Evolutionary conservation across 2,888 invertebrate genomes (phyloP).

Genomic region (Noctuana brunneofusca): DNA sequence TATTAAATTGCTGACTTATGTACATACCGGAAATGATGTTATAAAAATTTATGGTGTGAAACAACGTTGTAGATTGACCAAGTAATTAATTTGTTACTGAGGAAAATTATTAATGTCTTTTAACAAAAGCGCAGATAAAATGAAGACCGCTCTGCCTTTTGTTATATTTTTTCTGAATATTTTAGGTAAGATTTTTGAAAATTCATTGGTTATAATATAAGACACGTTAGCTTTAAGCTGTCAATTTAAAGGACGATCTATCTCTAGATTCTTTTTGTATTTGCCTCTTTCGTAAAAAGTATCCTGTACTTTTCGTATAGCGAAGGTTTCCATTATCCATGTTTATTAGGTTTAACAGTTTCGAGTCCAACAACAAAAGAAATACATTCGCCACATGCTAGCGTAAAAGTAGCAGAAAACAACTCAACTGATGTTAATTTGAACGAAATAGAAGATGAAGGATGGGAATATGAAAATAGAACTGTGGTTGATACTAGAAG

Average conservation of each 20-base stretch:
- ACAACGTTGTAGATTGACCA: slow-evolving; percentile 48
- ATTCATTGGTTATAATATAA: too few relatives aligned
- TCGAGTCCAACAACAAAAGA: slow-evolving; percentile 25
- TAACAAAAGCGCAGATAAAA: slow-evolving; percentile 31
- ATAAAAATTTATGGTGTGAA: slow-evolving; percentile 48
- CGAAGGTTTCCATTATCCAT: neutral
- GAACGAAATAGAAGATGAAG: slow-evolving; percentile 59
- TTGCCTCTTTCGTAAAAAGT: too few relatives aligned
- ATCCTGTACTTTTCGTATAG: too few relatives aligned
- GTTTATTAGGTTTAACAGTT: neutral
- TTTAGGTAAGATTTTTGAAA: slow-evolving; percentile 37
- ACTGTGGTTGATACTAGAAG: slow-evolving; percentile 65
- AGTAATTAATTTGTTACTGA: slow-evolving; percentile 45
- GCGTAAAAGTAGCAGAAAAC: slow-evolving; percentile 12
- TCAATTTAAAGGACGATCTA: too few relatives aligned
- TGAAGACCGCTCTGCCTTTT: slow-evolving; percentile 27
- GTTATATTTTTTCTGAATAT: slow-evolving; percentile 9
- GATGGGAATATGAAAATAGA: slow-evolving; percentile 69
- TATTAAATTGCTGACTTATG: neutral
- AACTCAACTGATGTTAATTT: slow-evolving; percentile 32
- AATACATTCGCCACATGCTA: neutral
- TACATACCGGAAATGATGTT: slow-evolving; percentile 42
- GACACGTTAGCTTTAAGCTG: too few relatives aligned
- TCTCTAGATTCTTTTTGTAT: too few relatives aligned
- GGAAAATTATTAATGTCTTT: slow-evolving; percentile 18